These are phyloP conservation scores for Galemys pyrenaicus DNA, from an alignment of 2,113 vertebrate species.

Conservation along the genomic window DNA sequence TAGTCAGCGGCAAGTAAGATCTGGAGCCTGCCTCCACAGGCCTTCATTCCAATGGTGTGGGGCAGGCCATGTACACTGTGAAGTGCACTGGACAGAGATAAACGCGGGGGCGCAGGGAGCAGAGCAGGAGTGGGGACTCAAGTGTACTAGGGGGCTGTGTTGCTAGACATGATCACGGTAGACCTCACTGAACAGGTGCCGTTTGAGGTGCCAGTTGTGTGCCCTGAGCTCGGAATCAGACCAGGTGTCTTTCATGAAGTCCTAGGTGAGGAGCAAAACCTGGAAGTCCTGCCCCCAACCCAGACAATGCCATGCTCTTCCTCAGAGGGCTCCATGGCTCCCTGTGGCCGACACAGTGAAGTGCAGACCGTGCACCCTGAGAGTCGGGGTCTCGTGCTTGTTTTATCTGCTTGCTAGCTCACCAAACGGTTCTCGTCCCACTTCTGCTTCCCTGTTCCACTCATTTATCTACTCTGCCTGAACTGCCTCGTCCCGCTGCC, in stretches of 20 bases:
- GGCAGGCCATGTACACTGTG: not conserved
- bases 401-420: not conserved
- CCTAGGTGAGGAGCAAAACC: not conserved
- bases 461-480: not conserved
- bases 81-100: not conserved
- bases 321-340: not conserved
- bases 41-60: not conserved
- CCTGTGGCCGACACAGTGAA: not conserved
- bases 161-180: not conserved
- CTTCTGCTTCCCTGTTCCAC: not conserved
- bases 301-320: not conserved
- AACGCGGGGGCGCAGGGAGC: too few relatives aligned
- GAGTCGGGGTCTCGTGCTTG: not conserved
- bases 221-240: not conserved
- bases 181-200: not conserved
- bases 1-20: not conserved
- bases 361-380: not conserved
- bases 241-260: not conserved
- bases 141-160: not conserved
- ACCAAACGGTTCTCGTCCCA: not conserved
- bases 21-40: rapidly evolving
- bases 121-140: not conserved
- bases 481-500: not conserved
- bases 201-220: not conserved
- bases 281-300: not conserved